Conservation (phyloP, 2,888 invertebrate species). For the Agrochola circellaris region DNA sequence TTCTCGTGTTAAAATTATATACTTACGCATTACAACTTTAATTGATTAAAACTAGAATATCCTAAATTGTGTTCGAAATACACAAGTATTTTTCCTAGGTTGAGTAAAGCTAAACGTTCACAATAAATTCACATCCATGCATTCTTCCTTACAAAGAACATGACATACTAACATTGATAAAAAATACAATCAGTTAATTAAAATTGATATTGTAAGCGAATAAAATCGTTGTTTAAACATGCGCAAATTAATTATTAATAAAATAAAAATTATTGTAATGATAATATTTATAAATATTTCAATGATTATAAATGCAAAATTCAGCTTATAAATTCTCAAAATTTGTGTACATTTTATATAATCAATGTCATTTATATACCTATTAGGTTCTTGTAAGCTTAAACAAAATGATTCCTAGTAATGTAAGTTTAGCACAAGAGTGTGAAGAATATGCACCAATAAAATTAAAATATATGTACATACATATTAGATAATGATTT, state of each 20-base stretch:
- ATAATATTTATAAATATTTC: conserved; percentile 71
- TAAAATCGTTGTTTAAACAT: conserved; percentile 85
- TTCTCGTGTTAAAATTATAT: conserved; percentile 9
- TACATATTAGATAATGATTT: conserved; percentile 26
- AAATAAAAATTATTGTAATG: conserved; percentile 68
- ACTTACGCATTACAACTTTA: conserved; percentile 18
- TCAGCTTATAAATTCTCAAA: conserved; percentile 66
- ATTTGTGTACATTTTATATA: conserved; percentile 63
- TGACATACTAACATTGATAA: conserved; percentile 67
- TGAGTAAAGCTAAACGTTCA: conserved; percentile 64
- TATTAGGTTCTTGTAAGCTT: conserved; percentile 10
- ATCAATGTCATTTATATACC: conserved; percentile 36
- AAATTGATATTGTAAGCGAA: conserved; percentile 82
- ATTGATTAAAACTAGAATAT: conserved; percentile 47
- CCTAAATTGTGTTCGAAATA: conserved; percentile 34
- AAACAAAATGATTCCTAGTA: conserved; percentile 1
- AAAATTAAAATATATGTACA: conserved; percentile 25
- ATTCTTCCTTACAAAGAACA: conserved; percentile 72
- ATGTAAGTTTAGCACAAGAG: conserved; percentile 24
- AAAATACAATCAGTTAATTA: conserved; percentile 82
- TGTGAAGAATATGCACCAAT: conserved; percentile 42
- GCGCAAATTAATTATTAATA: conserved; percentile 72
- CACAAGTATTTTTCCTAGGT: conserved; percentile 44
- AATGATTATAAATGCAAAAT: conserved; percentile 86
- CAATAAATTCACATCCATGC: conserved; percentile 74